phyloP scores from a whole-genome alignment of 1,140 invertebrate species.

The Eumeta japonica region DNA sequence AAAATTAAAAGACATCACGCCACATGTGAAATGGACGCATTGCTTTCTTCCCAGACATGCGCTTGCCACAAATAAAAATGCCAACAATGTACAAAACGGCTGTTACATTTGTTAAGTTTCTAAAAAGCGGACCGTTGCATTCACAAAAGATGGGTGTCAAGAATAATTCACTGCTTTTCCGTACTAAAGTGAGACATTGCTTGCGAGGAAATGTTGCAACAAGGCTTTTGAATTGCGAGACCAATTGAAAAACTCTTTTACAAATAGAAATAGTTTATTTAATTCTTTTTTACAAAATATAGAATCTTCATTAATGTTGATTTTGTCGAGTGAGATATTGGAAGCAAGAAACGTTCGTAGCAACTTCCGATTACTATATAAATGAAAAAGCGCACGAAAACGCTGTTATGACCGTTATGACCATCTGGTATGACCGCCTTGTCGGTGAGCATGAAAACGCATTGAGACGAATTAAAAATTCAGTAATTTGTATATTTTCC shows the following conservation, averaged over 20 bases:
- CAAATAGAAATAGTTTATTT: constrained; percentile 1
- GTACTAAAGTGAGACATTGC: not conserved
- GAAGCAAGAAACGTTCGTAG: too few relatives aligned
- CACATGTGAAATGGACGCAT: constrained; percentile 1
- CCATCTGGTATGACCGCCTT: too few relatives aligned
- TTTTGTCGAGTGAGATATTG: too few relatives aligned
- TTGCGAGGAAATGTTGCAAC: not conserved
- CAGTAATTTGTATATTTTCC: too few relatives aligned
- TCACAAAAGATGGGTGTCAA: not conserved
- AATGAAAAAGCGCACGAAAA: too few relatives aligned
- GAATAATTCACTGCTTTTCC: not conserved
- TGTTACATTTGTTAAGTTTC: not conserved
- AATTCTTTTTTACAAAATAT: not conserved
- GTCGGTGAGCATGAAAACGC: too few relatives aligned
- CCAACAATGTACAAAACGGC: not conserved
- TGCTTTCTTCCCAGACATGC: not conserved
- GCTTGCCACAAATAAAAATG: not conserved
- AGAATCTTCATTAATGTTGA: not conserved
- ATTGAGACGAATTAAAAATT: too few relatives aligned
- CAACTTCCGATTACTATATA: too few relatives aligned
- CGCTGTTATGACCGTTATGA: too few relatives aligned
- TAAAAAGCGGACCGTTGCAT: not conserved
- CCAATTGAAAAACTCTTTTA: not conserved
- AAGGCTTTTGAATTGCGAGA: constrained; percentile 1
- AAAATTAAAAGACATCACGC: constrained; percentile 1